These are phyloP conservation scores for Campoletis raptor DNA, from an alignment of 2,888 invertebrate genomes.

Conservation along the genomic window DNA sequence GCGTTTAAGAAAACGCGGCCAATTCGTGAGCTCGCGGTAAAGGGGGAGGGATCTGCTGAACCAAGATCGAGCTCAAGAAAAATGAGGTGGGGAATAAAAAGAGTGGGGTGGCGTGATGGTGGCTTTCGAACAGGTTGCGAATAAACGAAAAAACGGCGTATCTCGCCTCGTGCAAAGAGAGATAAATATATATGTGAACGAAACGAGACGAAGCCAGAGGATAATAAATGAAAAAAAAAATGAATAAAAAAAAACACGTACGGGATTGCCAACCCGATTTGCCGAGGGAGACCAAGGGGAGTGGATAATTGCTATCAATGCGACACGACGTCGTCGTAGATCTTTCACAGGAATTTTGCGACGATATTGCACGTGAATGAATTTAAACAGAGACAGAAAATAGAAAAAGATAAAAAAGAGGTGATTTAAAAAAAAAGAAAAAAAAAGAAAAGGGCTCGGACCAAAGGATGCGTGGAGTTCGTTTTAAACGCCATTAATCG, in stretches of 20 bases:
- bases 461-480: slow-evolving; percentile 43
- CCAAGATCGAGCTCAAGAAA: slow-evolving; percentile 48
- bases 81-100: slow-evolving; percentile 46
- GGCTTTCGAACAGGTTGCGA: slow-evolving; percentile 71
- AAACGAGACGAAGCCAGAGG: slow-evolving; percentile 21
- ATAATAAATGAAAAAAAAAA: slow-evolving; percentile 24
- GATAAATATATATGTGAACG: slow-evolving; percentile 39
- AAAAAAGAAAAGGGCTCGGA: slow-evolving; percentile 52
- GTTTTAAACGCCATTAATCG: slow-evolving; percentile 59
- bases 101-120: slow-evolving; percentile 58
- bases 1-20: slow-evolving; percentile 71
- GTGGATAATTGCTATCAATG: slow-evolving; percentile 72
- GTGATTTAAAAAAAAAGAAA: slow-evolving; percentile 19
- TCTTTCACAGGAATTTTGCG: slow-evolving; percentile 51
- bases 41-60: slow-evolving; percentile 46
- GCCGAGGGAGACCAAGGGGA: slow-evolving; percentile 44
- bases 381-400: slow-evolving; percentile 37
- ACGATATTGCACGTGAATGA: slow-evolving; percentile 55
- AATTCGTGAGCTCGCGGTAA: slow-evolving; percentile 60
- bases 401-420: slow-evolving; percentile 14
- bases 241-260: slow-evolving; percentile 27
- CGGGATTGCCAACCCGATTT: slow-evolving; percentile 41
- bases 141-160: slow-evolving; percentile 61
- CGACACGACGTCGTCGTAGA: slow-evolving; percentile 65
- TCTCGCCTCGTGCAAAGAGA: slow-evolving; percentile 51